These are phyloP conservation scores for Enoplosus armatus DNA, from an alignment of 2,797 vertebrate genomes.

Conservation along the genomic window DNA sequence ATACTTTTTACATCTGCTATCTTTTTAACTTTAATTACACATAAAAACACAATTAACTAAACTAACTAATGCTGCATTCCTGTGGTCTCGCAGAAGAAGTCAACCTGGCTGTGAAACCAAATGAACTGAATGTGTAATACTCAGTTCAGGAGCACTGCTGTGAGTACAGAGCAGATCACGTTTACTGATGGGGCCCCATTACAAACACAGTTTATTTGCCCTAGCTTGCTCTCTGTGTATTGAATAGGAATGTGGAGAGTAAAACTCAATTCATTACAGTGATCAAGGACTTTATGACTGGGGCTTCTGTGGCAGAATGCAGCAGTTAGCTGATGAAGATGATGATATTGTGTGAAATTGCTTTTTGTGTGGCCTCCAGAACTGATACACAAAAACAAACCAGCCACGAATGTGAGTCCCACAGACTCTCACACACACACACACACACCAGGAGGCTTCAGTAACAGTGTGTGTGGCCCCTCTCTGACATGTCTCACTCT, in stretches of 20 bases:
- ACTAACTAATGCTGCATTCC: no score
- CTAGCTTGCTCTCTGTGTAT: constrained; percentile 2
- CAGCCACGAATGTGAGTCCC: constrained; percentile 3
- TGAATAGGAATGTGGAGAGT: constrained; percentile 11
- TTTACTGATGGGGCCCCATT: constrained; percentile 14
- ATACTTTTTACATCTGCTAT: neutral
- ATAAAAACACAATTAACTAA: neutral
- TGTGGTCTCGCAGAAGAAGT: neutral
- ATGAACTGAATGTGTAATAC: constrained; percentile 6
- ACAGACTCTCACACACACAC: neutral
- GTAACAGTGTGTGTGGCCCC: neutral
- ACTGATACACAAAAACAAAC: constrained; percentile 23
- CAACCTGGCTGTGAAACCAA: neutral
- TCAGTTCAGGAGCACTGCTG: neutral
- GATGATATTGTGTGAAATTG: constrained; percentile 44
- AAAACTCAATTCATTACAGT: constrained; percentile 55
- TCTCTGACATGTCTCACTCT: constrained; percentile 23
- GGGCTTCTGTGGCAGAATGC: constrained; percentile 13
- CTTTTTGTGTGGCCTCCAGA: constrained; percentile 21
- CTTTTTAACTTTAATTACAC: neutral
- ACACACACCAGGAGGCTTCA: neutral
- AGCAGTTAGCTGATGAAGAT: constrained; percentile 33
- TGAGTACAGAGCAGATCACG: constrained; percentile 16
- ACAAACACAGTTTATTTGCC: constrained; percentile 11
- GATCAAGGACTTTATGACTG: constrained; percentile 48